Conservation (phyloP, 2,888 invertebrate genomes). For the Oligia fasciuncula region DNA sequence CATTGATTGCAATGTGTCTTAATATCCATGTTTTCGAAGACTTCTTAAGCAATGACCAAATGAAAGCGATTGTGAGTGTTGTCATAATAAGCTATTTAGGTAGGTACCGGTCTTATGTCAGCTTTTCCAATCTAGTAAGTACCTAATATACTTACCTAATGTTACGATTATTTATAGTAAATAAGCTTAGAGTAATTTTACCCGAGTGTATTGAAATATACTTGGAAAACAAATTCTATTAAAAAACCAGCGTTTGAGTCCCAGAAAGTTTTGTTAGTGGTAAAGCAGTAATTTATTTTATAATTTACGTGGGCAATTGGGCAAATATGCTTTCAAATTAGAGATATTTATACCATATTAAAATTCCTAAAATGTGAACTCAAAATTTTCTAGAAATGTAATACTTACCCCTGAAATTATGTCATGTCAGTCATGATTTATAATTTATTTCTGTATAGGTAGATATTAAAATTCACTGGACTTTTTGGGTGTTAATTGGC, state of each 20-base stretch:
- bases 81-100: background rate
- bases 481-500: background rate
- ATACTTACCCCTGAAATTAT: background rate
- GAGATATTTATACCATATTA: background rate
- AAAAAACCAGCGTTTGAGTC: background rate
- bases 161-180: background rate
- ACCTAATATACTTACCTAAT: background rate
- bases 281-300: constrained; percentile 15
- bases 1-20: background rate
- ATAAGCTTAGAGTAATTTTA: constrained; percentile 1
- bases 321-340: constrained; percentile 3
- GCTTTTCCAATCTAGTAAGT: background rate
- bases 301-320: background rate
- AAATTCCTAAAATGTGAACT: background rate
- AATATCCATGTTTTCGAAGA: background rate
- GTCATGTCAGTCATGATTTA: too few relatives aligned
- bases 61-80: background rate
- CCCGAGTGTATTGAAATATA: background rate
- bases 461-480: background rate
- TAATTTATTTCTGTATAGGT: background rate
- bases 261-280: background rate
- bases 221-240: background rate
- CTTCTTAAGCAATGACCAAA: background rate
- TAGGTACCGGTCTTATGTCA: background rate
- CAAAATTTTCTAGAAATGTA: background rate